Base-by-base conservation (phyloP, 2,113 vertebrate genomes). In the Propithecus coquereli region DNA sequence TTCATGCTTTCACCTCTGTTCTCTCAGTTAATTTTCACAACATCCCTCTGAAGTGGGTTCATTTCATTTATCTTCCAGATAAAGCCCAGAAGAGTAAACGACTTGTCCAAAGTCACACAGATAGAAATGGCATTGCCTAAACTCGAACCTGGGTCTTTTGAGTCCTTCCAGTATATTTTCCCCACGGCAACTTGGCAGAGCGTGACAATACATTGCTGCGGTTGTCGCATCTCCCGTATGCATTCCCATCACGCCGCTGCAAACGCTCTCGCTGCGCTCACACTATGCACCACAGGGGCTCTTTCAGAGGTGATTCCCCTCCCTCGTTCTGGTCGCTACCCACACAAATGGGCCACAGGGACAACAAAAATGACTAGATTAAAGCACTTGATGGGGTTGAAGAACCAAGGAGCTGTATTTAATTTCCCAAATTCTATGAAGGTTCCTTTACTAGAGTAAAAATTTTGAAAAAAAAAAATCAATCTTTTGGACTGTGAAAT, bases 221-320 rank as follows among this genome's bases (percentile, higher is more conserved):
- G 9, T 45, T 27, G 52, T 16, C 45, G 0, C 0, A 22, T 32
- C 57, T 40, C 57, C 45, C 68, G 32, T 25, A 22, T 1, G 5
- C 0, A 0, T 11, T 12, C 22, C 74, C 34, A 10, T n/a, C 34
- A 3, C 3, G n/a, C 7, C 6, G 3, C 8, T 5, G 6, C 17
- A 73, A 88, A 50, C 25, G 54, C 47, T 34, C 18, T 2, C 59
- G 14, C 61, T 77, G 13, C 6, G 12, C 54, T 32, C 45, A 45
- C 12, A 57, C 32, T 22, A 17, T 10, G 20, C 0, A 20, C n/a
- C 5, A 45, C 6, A 34, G 20, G 10, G 30, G 13, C 40, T 90
- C 47, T 59, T 18, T 57, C 0, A 6, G 0, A 14, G 2, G 25
- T 7, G n/a, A n/a, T 32, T 70, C n/a, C 71, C 34, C 54, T 74